Percentiles rank a stretch among this genome's conserved stretches.
Conservation (phyloP, 2,888 invertebrate genomes). For the Strigamia crassipes region DNA sequence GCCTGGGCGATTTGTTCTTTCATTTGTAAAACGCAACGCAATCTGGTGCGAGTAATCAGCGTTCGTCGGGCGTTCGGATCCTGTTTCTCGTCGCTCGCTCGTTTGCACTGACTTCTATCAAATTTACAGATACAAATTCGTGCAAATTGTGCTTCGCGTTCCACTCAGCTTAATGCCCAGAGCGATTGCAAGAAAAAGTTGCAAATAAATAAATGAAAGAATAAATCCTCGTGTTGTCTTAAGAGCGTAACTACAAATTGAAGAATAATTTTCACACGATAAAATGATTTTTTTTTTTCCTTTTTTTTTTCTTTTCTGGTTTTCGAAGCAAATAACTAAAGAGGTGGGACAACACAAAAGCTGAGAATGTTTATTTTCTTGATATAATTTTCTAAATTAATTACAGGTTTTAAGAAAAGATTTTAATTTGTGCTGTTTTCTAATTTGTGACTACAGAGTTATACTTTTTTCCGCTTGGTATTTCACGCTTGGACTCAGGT, state of each 20-base stretch:
- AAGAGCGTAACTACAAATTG: slow-evolving; percentile 4
- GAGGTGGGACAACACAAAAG: background rate
- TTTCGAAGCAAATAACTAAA: background rate
- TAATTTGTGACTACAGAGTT: background rate
- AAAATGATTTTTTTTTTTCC: background rate
- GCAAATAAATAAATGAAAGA: slow-evolving; percentile 33
- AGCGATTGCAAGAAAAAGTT: slow-evolving; percentile 28
- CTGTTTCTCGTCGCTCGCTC: slow-evolving; percentile 33
- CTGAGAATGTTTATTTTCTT: background rate
- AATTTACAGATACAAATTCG: slow-evolving; percentile 36
- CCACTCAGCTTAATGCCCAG: slow-evolving; percentile 27
- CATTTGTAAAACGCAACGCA: slow-evolving; percentile 34
- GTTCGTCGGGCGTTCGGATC: slow-evolving; percentile 29
- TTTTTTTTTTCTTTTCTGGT: background rate
- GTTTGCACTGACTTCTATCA: slow-evolving; percentile 34
- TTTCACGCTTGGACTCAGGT: slow-evolving; percentile 12
- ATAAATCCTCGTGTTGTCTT: slow-evolving; percentile 31
- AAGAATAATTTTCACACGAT: background rate
- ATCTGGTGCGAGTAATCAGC: slow-evolving; percentile 34
- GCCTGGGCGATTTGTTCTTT: slow-evolving; percentile 34
- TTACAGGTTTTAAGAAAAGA: background rate
- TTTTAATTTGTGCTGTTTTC: background rate
- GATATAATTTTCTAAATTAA: background rate
- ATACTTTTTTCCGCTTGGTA: slow-evolving; percentile 15
- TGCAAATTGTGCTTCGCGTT: slow-evolving; percentile 27